Evolutionary conservation across 2,113 vertebrate genomes (phyloP), one percentile per base, ranked within the genome.

Genomic region (Asarcornis scutulata): DNA sequence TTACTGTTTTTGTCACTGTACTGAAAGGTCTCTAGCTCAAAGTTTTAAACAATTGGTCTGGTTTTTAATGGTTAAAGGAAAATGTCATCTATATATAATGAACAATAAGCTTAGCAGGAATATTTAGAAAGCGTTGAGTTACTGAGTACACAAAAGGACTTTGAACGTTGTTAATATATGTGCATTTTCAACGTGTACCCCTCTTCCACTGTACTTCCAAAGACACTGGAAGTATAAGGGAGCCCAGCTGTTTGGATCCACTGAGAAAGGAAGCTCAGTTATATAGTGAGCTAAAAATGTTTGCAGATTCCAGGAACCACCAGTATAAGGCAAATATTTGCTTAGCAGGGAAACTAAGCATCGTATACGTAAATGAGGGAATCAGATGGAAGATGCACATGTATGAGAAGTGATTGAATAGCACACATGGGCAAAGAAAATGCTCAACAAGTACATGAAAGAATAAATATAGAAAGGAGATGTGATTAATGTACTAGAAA

Each of bases 401-500:
- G 72, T 76, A 71, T 29, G 56, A 26, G 46, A 79, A 69, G 44
- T 46, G 72, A 58, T 68, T 67, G 67, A 86, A 55, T 12, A 79
- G 63, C 44, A 71, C 50, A 59, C 60, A 38, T 36, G 89, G 52
- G 31, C 75, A 64, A 50, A 56, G 85, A 72, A 72, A 91, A 90
- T 83, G 68, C 31, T 82, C 81, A 93, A 83, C 66, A 89, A 91
- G 56, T 91, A 48, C 34, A 56, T 23, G 52, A 89, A 77, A 86
- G 83, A 81, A 91, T 94, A 96, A 96, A 96, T 94, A 94, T 89
- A 94, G 94, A 93, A 83, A 83, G 63, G 36, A 91, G 67, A 93
- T 73, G 58, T 93, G 69, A 91, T 90, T 69, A 94, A 93, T 62
- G 82, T 86, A 83, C 85, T 91, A 73, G 76, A 94, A 95, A 83